These are phyloP conservation scores for Zaprionus nigranus DNA, from an alignment of 1,140 invertebrate genomes.

Conservation along the genomic window DNA sequence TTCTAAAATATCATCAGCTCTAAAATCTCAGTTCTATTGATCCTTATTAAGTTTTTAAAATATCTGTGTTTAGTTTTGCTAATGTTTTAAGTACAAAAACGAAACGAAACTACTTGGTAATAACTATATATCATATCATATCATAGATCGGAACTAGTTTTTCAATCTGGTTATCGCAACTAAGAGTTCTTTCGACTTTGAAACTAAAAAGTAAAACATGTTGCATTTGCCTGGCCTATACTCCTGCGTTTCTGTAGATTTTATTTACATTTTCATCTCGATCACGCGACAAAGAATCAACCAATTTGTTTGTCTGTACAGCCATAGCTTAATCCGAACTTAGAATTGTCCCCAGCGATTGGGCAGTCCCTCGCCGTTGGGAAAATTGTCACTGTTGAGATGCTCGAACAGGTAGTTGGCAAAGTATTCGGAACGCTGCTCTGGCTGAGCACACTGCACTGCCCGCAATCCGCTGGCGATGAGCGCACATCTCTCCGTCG, in stretches of 20 bases:
- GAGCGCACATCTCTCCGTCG: conserved; percentile 49
- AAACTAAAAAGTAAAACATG: too few species aligned
- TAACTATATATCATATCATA: too few species aligned
- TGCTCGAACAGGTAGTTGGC: conserved; percentile 61
- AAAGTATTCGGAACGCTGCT: conserved; percentile 54
- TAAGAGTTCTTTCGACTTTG: too few species aligned
- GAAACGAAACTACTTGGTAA: too few species aligned
- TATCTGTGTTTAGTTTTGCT: too few species aligned
- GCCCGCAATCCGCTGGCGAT: conserved; percentile 50
- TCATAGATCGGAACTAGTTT: too few species aligned
- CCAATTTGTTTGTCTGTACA: not conserved
- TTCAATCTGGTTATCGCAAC: too few species aligned
- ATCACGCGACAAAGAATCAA: conserved; percentile 1
- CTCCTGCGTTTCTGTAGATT: not conserved
- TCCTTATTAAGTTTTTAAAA: too few species aligned
- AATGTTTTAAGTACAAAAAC: too few species aligned
- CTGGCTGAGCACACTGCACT: conserved; percentile 31
- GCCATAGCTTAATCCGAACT: not conserved
- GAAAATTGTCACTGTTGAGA: conserved; percentile 67
- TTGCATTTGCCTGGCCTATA: not conserved
- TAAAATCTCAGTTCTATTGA: too few species aligned
- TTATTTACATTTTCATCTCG: conserved; percentile 1
- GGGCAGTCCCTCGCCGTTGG: conserved; percentile 61
- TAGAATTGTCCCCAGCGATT: conserved; percentile 64
- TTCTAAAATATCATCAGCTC: too few species aligned